Evolutionary conservation across 2,888 invertebrate species (phyloP).

Genomic region (Caenorhabditis afra): DNA sequence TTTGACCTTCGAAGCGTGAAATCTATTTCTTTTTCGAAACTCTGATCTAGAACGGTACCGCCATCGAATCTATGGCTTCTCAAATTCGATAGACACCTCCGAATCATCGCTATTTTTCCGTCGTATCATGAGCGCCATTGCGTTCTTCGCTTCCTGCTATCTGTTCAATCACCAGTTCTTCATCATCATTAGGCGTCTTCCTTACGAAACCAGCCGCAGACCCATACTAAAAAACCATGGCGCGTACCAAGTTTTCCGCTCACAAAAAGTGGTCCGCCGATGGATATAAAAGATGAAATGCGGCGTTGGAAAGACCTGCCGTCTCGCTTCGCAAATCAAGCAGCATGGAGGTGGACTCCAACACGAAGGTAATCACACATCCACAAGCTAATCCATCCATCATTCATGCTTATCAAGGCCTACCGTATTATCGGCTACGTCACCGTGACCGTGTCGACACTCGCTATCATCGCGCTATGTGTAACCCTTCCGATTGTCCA

Average conservation of each 20-base stretch:
- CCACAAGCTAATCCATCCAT: not conserved
- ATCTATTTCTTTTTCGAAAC: too few relatives aligned
- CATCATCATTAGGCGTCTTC: not conserved
- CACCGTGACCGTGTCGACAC: conserved; percentile 55
- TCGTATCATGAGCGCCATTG: conserved; percentile 42
- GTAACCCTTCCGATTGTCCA: conserved; percentile 64
- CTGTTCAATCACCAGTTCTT: conserved; percentile 38
- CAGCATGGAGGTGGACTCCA: conserved; percentile 52
- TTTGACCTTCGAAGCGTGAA: too few relatives aligned
- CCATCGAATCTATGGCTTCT: not conserved
- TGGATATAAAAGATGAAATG: conserved; percentile 27
- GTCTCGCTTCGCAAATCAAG: not conserved
- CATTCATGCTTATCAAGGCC: conserved; percentile 37
- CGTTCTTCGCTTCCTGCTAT: conserved; percentile 5
- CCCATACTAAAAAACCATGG: conserved; percentile 36
- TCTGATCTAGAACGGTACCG: too few relatives aligned
- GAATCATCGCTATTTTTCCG: conserved; percentile 11
- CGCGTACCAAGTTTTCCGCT: conserved; percentile 46
- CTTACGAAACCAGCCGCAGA: not conserved
- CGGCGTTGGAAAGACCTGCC: conserved; percentile 1
- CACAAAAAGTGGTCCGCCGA: conserved; percentile 30
- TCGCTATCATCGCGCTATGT: conserved; percentile 60
- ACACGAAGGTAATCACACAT: conserved; percentile 36
- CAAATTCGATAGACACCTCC: not conserved
- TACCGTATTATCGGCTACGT: conserved; percentile 65